A percentile compares a stretch with the other conserved stretches of the same genome.
These are phyloP conservation scores for Pholis gunnellus DNA, from an alignment of 2,113 vertebrate genomes.

Conservation along the genomic window DNA sequence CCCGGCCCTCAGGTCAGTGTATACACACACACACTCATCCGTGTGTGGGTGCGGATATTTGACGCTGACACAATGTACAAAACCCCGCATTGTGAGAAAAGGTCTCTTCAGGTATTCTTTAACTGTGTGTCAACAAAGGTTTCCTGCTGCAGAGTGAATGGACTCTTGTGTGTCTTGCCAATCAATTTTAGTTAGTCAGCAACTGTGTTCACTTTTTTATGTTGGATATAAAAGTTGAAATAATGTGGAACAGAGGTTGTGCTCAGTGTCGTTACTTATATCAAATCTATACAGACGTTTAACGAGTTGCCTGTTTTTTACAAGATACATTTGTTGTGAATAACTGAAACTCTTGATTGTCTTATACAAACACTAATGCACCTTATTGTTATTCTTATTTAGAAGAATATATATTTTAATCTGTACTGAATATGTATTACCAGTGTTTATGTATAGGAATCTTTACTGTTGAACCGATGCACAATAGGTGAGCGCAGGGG, in stretches of 20 bases:
- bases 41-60: constrained; percentile 6
- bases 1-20: constrained; percentile 86
- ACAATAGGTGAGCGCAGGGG: constrained; percentile 54
- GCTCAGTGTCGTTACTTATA: not conserved
- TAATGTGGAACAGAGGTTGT: not conserved
- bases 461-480: constrained; percentile 42
- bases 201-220: constrained; percentile 18
- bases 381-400: not conserved
- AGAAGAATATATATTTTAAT: constrained; percentile 4
- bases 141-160: constrained; percentile 49
- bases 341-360: constrained; percentile 2
- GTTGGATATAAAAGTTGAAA: constrained; percentile 12
- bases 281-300: not conserved
- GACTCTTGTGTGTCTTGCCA: constrained; percentile 15
- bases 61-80: constrained; percentile 39
- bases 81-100: constrained; percentile 35
- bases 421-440: not conserved
- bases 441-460: constrained; percentile 39
- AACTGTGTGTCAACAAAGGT: constrained; percentile 57
- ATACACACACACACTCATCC: not conserved
- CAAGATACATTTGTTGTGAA: not conserved
- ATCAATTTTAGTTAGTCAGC: constrained; percentile 62
- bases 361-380: constrained; percentile 14
- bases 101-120: constrained; percentile 42
- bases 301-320: not conserved